These are phyloP conservation scores for Clunio marinus DNA, from an alignment of 2,888 invertebrate species.

Conservation along the genomic window DNA sequence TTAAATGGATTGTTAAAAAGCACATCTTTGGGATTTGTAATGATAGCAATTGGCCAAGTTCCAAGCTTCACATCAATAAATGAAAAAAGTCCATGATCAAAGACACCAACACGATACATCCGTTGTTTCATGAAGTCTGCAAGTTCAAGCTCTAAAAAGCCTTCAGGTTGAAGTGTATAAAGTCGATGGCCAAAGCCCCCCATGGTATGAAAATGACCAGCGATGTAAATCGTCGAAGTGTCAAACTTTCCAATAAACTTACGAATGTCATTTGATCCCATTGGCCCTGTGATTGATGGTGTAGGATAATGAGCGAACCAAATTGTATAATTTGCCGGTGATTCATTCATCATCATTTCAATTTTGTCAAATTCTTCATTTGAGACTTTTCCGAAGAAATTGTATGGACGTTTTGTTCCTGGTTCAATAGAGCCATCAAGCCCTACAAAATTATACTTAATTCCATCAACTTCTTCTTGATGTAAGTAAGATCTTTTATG, in stretches of 20 bases:
- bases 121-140: conserved; percentile 91
- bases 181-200: conserved; percentile 74
- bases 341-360: conserved; percentile 55
- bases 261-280: conserved; percentile 54
- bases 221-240: conserved; percentile 71
- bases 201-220: conserved; percentile 85
- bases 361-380: conserved; percentile 57
- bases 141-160: conserved; percentile 80
- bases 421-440: conserved; percentile 84
- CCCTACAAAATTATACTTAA: conserved; percentile 74
- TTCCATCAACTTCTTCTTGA: conserved; percentile 54
- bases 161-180: conserved; percentile 80
- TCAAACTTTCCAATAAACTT: conserved; percentile 58
- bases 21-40: conserved; percentile 89
- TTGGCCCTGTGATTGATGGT: conserved; percentile 69
- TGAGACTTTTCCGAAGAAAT: conserved; percentile 77
- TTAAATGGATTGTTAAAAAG: conserved; percentile 66
- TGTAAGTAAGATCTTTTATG: conserved; percentile 72
- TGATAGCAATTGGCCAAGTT: conserved; percentile 74
- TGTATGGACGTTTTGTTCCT: conserved; percentile 81
- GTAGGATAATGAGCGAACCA: conserved; percentile 93
- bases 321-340: conserved; percentile 59
- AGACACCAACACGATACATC: conserved; percentile 75
- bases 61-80: conserved; percentile 73
- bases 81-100: conserved; percentile 84